Evolutionary conservation across 1,140 invertebrate species (phyloP).

Genomic region (Hyles vespertilio): DNA sequence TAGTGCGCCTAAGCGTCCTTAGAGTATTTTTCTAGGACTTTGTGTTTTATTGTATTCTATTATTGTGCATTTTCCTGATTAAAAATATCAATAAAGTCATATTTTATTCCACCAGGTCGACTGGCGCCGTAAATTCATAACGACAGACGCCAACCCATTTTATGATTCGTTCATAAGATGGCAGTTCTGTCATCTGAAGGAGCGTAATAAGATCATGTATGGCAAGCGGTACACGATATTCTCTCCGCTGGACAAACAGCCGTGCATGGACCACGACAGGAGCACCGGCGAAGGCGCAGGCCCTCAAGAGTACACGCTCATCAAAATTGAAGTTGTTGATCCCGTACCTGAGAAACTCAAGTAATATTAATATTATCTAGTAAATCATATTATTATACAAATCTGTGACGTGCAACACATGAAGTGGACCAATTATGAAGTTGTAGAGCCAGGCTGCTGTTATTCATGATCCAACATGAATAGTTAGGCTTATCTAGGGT

Average conservation of each 20-base stretch:
- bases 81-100: background rate
- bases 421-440: too few species aligned
- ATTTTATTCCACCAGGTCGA: slow-evolving; percentile 82
- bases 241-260: slow-evolving; percentile 97
- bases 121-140: slow-evolving; percentile 98
- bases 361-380: slow-evolving; percentile 50
- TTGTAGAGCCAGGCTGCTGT: too few species aligned
- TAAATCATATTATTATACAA: background rate
- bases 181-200: slow-evolving; percentile 95
- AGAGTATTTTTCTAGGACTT: too few species aligned
- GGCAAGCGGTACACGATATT: slow-evolving; percentile 98
- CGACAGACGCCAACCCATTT: slow-evolving; percentile 98
- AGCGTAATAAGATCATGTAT: slow-evolving; percentile 93
- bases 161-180: slow-evolving; percentile 98
- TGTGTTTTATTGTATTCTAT: too few species aligned
- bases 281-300: slow-evolving; percentile 97
- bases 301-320: slow-evolving; percentile 97
- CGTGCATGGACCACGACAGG: slow-evolving; percentile 99
- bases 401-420: too few species aligned
- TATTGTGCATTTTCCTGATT: too few species aligned
- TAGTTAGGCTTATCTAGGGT: too few species aligned
- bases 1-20: too few species aligned
- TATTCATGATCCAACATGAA: too few species aligned
- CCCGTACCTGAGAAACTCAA: slow-evolving; percentile 85
- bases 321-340: slow-evolving; percentile 92